These are phyloP conservation scores for Chironomus tepperi DNA, from an alignment of 1,140 invertebrate genomes.

Conservation along the genomic window DNA sequence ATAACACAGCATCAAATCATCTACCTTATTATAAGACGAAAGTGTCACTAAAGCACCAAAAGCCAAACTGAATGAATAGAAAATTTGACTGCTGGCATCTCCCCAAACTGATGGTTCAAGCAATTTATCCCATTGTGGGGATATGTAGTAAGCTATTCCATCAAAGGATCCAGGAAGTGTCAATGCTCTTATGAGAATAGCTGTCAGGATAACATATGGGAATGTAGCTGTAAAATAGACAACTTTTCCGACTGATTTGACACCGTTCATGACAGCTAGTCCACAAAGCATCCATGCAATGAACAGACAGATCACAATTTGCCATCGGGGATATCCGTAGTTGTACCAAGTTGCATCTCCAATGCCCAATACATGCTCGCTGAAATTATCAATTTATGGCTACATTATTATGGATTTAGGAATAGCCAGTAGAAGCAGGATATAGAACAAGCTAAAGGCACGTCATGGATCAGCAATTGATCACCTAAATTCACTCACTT, in stretches of 20 bases:
- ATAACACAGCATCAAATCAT: slow-evolving; percentile 80
- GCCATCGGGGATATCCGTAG: slow-evolving; percentile 59
- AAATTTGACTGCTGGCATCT: slow-evolving; percentile 84
- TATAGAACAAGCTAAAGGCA: too few species aligned
- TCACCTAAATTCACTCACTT: slow-evolving; percentile 58
- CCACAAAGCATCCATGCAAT: slow-evolving; percentile 71
- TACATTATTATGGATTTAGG: too few species aligned
- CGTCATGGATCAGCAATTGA: too few species aligned
- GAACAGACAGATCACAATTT: slow-evolving; percentile 57
- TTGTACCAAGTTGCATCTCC: slow-evolving; percentile 51
- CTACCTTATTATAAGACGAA: slow-evolving; percentile 78
- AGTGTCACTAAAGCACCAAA: slow-evolving; percentile 83
- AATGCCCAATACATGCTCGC: slow-evolving; percentile 52
- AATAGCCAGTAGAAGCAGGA: too few species aligned
- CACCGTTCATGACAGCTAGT: slow-evolving; percentile 70
- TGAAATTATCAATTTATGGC: too few species aligned
- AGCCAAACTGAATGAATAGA: slow-evolving; percentile 81
- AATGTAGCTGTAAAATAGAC: slow-evolving; percentile 81
- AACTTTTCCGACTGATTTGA: slow-evolving; percentile 60
- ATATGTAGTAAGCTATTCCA: slow-evolving; percentile 74
- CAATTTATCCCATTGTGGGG: slow-evolving; percentile 69
- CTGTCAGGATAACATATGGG: slow-evolving; percentile 69
- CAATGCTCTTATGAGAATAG: slow-evolving; percentile 61
- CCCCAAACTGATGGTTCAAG: slow-evolving; percentile 66
- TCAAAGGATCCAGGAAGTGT: slow-evolving; percentile 67